These are phyloP conservation scores for Albula goreensis DNA, from an alignment of 2,113 vertebrate genomes.

Conservation along the genomic window DNA sequence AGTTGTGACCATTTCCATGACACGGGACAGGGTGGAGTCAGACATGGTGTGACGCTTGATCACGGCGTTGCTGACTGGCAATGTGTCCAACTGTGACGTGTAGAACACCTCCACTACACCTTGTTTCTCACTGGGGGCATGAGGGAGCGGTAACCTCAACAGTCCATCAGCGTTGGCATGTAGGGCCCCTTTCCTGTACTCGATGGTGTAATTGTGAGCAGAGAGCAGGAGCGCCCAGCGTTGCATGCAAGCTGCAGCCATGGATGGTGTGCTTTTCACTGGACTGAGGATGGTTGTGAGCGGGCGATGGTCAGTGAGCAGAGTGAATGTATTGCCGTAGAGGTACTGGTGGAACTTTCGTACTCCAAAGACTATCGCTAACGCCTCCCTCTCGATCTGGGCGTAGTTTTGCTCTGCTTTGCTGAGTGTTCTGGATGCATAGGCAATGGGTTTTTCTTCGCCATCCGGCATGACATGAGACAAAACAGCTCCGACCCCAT, in stretches of 20 bases:
- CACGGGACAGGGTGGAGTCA: not conserved
- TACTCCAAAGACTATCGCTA: slow-evolving; percentile 42
- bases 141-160: slow-evolving; percentile 42
- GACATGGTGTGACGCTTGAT: not conserved
- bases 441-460: slow-evolving; percentile 64
- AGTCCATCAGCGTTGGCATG: slow-evolving; percentile 44
- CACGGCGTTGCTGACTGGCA: not conserved
- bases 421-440: slow-evolving; percentile 47
- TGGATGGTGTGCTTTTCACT: slow-evolving; percentile 41
- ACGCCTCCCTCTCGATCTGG: slow-evolving; percentile 45
- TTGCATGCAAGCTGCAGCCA: slow-evolving; percentile 41
- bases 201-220: slow-evolving; percentile 44
- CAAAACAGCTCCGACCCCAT: slow-evolving; percentile 12
- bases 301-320: slow-evolving; percentile 39
- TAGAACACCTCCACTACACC: slow-evolving; percentile 32
- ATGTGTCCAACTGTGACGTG: slow-evolving; percentile 18
- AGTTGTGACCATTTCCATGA: not conserved
- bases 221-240: slow-evolving; percentile 46
- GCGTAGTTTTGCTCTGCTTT: slow-evolving; percentile 49
- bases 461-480: slow-evolving; percentile 14
- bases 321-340: slow-evolving; percentile 43
- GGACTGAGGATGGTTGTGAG: slow-evolving; percentile 42
- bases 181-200: slow-evolving; percentile 34
- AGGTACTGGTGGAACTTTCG: slow-evolving; percentile 40
- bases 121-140: not conserved